Percentiles rank a stretch among this genome's conserved stretches.
Conservation (phyloP, 2,797 vertebrate species). For the Gorsachius magnificus region DNA sequence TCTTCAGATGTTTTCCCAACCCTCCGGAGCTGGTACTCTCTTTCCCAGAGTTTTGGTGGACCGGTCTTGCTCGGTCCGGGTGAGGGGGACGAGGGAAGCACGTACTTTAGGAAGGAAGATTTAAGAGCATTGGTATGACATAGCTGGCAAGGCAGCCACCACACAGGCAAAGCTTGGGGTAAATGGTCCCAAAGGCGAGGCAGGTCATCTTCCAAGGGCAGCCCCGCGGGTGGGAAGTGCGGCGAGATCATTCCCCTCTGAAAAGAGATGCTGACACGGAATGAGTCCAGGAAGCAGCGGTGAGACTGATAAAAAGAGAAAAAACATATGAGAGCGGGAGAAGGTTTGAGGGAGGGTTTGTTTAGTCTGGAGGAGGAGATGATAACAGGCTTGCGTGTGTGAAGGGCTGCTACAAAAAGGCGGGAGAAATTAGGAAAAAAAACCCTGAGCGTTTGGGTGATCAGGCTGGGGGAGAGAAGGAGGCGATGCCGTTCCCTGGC, state of each 20-base stretch:
- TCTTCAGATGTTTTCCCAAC: not conserved
- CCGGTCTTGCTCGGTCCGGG: rapidly evolving
- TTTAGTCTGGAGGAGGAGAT: conserved; percentile 14
- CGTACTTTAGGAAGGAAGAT: not conserved
- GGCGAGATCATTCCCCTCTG: not conserved
- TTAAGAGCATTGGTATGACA: not conserved
- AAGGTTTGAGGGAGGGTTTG: not conserved
- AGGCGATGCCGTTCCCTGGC: not conserved
- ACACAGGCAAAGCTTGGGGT: not conserved
- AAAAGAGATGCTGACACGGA: not conserved
- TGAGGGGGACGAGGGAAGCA: not conserved
- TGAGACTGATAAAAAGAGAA: not conserved
- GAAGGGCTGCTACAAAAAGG: not conserved
- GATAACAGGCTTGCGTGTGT: not conserved
- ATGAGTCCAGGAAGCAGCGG: rapidly evolving
- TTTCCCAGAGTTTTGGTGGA: not conserved
- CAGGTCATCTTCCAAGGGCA: not conserved
- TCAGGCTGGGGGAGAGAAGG: rapidly evolving
- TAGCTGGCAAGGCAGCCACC: not conserved
- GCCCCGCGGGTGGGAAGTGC: not conserved
- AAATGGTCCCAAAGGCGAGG: not conserved
- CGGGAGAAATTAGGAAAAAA: rapidly evolving
- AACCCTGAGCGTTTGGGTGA: rapidly evolving
- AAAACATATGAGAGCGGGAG: not conserved
- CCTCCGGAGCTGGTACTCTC: not conserved